Evolutionary conservation across 2,888 invertebrate species (phyloP).

Genomic region (Mechanitis messenoides): DNA sequence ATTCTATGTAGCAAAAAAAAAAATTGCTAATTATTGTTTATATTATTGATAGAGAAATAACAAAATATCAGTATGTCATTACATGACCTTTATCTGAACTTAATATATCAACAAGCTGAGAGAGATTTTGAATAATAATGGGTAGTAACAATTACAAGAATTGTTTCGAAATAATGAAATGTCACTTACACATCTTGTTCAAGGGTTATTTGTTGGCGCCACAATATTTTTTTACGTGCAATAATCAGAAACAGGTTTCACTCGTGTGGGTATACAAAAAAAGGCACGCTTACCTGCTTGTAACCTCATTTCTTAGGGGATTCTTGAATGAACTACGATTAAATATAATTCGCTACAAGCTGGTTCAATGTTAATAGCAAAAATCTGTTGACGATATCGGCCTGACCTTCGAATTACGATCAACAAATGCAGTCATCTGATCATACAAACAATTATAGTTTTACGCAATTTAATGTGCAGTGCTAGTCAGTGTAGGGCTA

Average conservation of each 20-base stretch:
- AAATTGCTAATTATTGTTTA: too few relatives aligned
- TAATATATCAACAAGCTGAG: conserved; percentile 5
- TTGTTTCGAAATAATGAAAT: conserved; percentile 13
- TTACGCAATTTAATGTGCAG: conserved; percentile 37
- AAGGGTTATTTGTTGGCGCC: conserved; percentile 13
- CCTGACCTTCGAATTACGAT: conserved; percentile 47
- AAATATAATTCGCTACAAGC: conserved; percentile 27
- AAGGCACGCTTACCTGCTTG: conserved; percentile 39
- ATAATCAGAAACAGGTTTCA: conserved; percentile 30
- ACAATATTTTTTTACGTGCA: conserved; percentile 17
- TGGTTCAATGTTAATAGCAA: conserved; percentile 31
- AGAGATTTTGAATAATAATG: conserved; percentile 8
- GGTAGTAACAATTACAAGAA: conserved; percentile 4
- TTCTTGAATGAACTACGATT: conserved; percentile 30
- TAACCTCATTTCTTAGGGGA: conserved; percentile 45
- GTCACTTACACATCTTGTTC: conserved; percentile 6
- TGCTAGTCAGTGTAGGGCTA: conserved; percentile 19
- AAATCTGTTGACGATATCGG: conserved; percentile 43
- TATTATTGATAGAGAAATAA: neutral
- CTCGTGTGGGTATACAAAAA: conserved; percentile 33
- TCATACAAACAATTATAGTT: conserved; percentile 48
- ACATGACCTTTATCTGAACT: conserved; percentile 26
- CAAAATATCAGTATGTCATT: conserved; percentile 22
- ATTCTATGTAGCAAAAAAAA: too few relatives aligned
- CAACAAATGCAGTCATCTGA: conserved; percentile 59